These are phyloP conservation scores for Poeciliopsis prolifica DNA, from an alignment of 2,113 vertebrate genomes.

Conservation along the genomic window DNA sequence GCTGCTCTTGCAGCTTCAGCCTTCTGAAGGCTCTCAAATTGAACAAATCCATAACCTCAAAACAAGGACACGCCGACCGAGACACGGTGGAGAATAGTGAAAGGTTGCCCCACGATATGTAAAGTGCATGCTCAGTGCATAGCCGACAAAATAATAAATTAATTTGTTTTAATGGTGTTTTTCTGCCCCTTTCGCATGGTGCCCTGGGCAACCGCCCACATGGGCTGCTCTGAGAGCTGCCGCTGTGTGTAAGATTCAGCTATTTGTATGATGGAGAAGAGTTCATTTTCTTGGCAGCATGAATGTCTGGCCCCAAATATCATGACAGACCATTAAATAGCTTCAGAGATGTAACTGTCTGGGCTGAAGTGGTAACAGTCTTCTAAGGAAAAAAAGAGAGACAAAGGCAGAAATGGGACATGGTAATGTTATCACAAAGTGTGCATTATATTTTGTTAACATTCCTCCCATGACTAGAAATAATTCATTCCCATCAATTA, in stretches of 20 bases:
- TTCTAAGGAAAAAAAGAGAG: background rate
- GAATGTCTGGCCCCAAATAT: background rate
- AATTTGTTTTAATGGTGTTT: too few species aligned
- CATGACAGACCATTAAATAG: background rate
- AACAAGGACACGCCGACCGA: constrained; percentile 83
- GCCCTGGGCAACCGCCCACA: background rate
- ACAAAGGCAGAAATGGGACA: constrained; percentile 27
- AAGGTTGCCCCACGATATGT: background rate
- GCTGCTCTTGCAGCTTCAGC: constrained; percentile 88
- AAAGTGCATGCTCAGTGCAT: background rate
- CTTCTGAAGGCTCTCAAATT: constrained; percentile 88
- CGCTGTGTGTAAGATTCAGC: background rate
- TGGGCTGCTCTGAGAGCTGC: background rate
- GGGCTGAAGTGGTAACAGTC: constrained; percentile 1
- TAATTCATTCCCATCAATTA: constrained; percentile 59
- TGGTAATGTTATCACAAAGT: constrained; percentile 42
- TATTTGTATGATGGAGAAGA: background rate
- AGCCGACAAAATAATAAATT: too few species aligned
- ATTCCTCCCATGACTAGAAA: constrained; percentile 65
- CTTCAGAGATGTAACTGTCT: constrained; percentile 5
- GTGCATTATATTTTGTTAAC: constrained; percentile 53
- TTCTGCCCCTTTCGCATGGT: background rate
- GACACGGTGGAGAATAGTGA: too few species aligned
- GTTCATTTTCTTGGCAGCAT: background rate
- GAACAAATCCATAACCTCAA: constrained; percentile 89